Percentiles rank a stretch among this genome's conserved stretches.
These are phyloP conservation scores for Rhodeus uyekii DNA, from an alignment of 2,797 vertebrate species.

Conservation along the genomic window DNA sequence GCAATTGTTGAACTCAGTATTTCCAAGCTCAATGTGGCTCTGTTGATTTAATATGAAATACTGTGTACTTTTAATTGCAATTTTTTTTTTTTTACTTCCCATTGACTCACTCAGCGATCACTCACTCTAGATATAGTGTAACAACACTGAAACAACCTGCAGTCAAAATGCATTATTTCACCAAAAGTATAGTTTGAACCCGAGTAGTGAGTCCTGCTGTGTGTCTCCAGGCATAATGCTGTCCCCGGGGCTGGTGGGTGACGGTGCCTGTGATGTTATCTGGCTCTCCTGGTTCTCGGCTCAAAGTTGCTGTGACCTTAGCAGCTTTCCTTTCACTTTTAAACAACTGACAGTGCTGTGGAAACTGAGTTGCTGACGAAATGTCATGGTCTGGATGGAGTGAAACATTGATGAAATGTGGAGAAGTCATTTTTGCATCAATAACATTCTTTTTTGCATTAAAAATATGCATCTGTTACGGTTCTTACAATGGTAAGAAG, in stretches of 20 bases:
- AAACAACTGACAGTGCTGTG: constrained; percentile 29
- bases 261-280: constrained; percentile 45
- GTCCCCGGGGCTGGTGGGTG: constrained; percentile 29
- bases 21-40: background rate
- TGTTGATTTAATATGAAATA: background rate
- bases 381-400: constrained; percentile 8
- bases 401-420: background rate
- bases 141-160: background rate
- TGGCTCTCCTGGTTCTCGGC: constrained; percentile 41
- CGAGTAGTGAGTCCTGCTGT: background rate
- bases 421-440: background rate
- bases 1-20: background rate
- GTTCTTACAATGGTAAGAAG: too few species aligned
- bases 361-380: constrained; percentile 28
- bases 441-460: background rate
- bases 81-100: background rate
- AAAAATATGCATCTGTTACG: too few species aligned
- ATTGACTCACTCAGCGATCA: background rate
- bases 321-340: constrained; percentile 8
- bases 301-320: constrained; percentile 3
- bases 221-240: constrained; percentile 26
- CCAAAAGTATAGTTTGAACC: background rate
- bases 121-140: background rate
- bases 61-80: background rate
- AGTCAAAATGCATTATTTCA: background rate